Conservation (phyloP, 64 coral and sea anemone genomes). For the Acropora yongei region DNA sequence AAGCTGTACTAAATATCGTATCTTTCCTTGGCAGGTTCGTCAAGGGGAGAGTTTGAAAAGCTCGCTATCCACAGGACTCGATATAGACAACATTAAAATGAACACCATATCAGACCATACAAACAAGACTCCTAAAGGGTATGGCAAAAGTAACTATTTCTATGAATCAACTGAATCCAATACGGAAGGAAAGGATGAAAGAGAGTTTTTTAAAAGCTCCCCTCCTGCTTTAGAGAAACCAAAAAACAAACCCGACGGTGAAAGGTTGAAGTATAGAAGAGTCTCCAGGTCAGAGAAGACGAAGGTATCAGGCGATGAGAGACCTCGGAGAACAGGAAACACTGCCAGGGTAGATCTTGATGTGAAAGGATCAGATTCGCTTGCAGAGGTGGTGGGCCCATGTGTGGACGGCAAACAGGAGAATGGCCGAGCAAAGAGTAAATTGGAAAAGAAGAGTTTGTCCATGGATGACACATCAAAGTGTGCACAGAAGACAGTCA, state of each 20-base stretch:
- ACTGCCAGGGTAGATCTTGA: not conserved
- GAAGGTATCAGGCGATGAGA: not conserved
- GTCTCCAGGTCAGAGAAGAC: not conserved
- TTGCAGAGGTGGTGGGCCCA: too few relatives aligned
- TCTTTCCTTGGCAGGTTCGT: conserved; percentile 20
- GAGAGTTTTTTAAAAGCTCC: not conserved
- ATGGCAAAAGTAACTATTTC: not conserved
- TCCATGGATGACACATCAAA: not conserved
- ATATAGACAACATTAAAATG: not conserved
- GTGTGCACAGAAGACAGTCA: not conserved
- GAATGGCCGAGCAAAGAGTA: not conserved
- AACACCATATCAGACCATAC: not conserved
- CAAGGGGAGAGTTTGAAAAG: not conserved
- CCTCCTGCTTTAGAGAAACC: not conserved
- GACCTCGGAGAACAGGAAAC: not conserved
- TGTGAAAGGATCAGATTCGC: not conserved
- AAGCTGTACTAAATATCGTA: too few relatives aligned
- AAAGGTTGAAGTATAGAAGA: not conserved
- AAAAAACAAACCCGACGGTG: not conserved
- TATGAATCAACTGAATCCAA: not conserved
- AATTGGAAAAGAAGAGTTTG: not conserved
- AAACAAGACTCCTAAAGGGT: not conserved
- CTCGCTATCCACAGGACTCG: not conserved
- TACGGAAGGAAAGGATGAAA: not conserved
- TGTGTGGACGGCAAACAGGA: not conserved